Evolutionary conservation across 2,113 vertebrate genomes (phyloP).

Genomic region (Oenanthe oenanthe): DNA sequence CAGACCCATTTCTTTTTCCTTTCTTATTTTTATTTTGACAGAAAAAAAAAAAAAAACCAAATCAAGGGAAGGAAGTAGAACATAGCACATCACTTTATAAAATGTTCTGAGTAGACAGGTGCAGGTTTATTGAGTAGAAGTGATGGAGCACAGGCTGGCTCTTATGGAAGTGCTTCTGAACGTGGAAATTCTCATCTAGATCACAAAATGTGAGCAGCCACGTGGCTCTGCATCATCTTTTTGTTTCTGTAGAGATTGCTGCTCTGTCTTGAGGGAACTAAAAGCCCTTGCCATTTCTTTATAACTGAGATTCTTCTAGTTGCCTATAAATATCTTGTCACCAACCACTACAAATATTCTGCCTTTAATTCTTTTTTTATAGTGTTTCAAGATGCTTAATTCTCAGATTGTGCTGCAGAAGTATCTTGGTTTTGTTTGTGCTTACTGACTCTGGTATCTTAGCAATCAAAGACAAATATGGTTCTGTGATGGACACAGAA

Average conservation of each 20-base stretch:
- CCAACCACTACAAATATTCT: not conserved
- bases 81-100: accelerated
- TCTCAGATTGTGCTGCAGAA: not conserved
- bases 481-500: not conserved
- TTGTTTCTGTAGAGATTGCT: not conserved
- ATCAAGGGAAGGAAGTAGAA: not conserved
- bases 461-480: not conserved
- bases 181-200: not conserved
- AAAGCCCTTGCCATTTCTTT: not conserved
- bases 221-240: accelerated
- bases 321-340: not conserved
- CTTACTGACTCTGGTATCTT: not conserved
- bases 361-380: not conserved
- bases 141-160: not conserved
- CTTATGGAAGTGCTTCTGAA: not conserved
- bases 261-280: not conserved
- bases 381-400: not conserved
- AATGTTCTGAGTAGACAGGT: not conserved
- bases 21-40: not conserved
- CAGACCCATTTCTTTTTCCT: not conserved
- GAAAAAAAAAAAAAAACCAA: not conserved
- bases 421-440: not conserved
- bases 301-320: not conserved
- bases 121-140: not conserved
- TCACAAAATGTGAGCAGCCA: not conserved